Evolutionary conservation across 1,140 invertebrate species (phyloP).

Genomic region (Heliconius congener): DNA sequence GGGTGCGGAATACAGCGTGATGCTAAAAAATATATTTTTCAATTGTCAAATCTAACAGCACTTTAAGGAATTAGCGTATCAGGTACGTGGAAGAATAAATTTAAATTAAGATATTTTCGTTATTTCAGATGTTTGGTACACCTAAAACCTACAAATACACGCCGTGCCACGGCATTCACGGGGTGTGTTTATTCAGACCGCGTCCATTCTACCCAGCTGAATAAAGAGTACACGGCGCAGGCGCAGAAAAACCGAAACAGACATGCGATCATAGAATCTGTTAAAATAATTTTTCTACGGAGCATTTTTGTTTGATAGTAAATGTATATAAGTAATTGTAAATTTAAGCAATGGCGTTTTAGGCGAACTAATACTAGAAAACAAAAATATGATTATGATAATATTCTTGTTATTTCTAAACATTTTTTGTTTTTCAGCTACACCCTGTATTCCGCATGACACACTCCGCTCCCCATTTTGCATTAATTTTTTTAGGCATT

Average conservation of each 20-base stretch:
- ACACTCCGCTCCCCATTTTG: too few species aligned
- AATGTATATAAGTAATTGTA: background rate
- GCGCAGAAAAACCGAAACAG: conserved; percentile 19
- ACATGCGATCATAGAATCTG: background rate
- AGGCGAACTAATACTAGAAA: too few species aligned
- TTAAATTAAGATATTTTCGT: background rate
- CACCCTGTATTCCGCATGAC: too few species aligned
- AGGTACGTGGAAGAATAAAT: background rate
- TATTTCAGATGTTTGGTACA: background rate
- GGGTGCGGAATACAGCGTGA: too few species aligned
- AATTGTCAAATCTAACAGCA: too few species aligned
- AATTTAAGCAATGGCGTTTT: background rate
- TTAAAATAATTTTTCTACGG: background rate
- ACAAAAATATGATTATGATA: too few species aligned
- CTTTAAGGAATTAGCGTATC: too few species aligned
- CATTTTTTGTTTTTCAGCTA: too few species aligned
- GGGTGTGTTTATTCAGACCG: conserved; percentile 33
- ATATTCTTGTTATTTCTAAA: too few species aligned
- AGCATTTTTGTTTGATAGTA: background rate
- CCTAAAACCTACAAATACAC: background rate
- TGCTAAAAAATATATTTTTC: too few species aligned
- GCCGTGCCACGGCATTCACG: background rate
- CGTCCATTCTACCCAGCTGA: conserved; percentile 35
- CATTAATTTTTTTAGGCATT: too few species aligned
- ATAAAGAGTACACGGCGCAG: conserved; percentile 36